Base-by-base conservation (phyloP, 64 coral and sea anemone species). In the Trachythela sp. region DNA sequence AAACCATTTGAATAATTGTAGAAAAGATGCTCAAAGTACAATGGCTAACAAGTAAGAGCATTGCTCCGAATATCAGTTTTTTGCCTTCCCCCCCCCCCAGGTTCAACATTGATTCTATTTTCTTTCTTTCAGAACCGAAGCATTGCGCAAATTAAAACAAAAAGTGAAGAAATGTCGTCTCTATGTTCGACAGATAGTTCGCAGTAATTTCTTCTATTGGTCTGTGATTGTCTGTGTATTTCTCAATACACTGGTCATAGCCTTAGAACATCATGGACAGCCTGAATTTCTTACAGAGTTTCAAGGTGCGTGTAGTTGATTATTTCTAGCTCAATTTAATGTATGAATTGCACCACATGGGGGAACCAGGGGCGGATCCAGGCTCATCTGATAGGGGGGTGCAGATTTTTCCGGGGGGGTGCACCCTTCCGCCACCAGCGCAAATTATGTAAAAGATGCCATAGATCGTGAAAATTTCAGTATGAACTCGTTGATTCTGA, bases 171-270 rank as follows among this genome's bases (percentile, higher is more conserved):
- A 89, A 32, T 41, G 91, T 22, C 92, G 95, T 10, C 42, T 84
- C 20, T 90, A 88, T 36, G 84, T 94, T 0, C 88, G 93, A 5
- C 51, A 42, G 13, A 87, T 98, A 45, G 95, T 98, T 11, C 89
- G 92, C 31, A 98, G 95, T 67, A 91, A 92, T 72, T 83, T 94
- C 45, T 98, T 98, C 42, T 98, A 98, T 24, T 98, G 95, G 95
- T 89, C 93, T 14, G 95, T 98, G 14, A 89, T 98, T 33, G 68
- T 98, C 24, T 98, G 95, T 84, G 95, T 98, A 24, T 98, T 98
- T 41, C 91, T 98, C 1, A 98, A 98, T 86, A 93, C 95, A 20
- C 52, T 98, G 2, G 68, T 94, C 0, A 98, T 98, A 89, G 92
- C 93, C 0, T 70, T 92, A 20, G 95, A 98, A 33, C 84, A 98